These are phyloP conservation scores for Dasypus novemcinctus DNA, from an alignment of 2,113 vertebrate species.

Conservation along the genomic window DNA sequence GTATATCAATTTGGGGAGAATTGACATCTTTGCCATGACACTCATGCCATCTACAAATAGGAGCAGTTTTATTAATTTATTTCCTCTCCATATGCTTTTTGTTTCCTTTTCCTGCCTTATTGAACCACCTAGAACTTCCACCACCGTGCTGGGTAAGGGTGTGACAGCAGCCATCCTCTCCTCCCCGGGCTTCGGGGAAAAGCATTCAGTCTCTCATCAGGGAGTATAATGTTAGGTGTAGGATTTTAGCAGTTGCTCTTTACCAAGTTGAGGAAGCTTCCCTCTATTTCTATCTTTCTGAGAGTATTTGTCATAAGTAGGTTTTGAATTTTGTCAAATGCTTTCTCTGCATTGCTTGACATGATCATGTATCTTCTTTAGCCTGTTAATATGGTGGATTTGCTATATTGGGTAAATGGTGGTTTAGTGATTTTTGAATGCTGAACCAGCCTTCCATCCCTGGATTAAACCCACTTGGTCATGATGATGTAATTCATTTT, in stretches of 20 bases:
- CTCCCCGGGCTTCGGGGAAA: too few species aligned
- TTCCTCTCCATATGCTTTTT: neutral
- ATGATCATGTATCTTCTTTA: neutral
- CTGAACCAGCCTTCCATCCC: neutral
- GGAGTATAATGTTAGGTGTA: too few species aligned
- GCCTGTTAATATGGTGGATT: neutral
- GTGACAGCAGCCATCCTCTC: too few species aligned
- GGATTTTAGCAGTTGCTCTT: too few species aligned
- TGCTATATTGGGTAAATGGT: neutral
- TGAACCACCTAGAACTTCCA: neutral
- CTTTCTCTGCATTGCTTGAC: neutral
- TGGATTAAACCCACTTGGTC: neutral
- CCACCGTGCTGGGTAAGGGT: neutral
- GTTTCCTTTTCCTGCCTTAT: neutral
- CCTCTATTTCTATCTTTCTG: neutral
- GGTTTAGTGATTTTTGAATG: neutral
- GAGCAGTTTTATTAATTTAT: neutral
- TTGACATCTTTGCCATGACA: neutral
- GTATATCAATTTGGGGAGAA: neutral
- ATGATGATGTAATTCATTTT: neutral
- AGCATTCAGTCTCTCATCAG: too few species aligned
- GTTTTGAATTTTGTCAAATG: neutral
- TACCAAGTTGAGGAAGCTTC: too few species aligned
- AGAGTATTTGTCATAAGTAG: too few species aligned
- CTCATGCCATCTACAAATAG: neutral